Base-by-base conservation (phyloP, 2,888 invertebrate species). In the Uloborus plumipes region DNA sequence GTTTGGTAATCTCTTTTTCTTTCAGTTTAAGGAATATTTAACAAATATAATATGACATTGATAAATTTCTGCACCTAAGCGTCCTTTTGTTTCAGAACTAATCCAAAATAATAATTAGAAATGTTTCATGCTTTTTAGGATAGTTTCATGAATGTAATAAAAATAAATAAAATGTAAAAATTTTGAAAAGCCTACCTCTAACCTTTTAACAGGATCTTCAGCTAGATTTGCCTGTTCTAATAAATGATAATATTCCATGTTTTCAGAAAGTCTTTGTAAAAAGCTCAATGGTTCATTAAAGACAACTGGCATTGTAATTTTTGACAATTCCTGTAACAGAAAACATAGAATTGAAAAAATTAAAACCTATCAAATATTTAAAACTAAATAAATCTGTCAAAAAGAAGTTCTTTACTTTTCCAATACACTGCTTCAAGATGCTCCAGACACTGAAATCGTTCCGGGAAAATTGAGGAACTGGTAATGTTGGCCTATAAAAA, bases 361-460 rank as follows among this genome's bases (percentile, higher is more conserved):
- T 20, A 22, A 49, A 26, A 16, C 16, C 14, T 55, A n/a, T 55
- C 14, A 55, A 55, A 20, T 9, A 66, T 26, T 47, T 20, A 13
- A 59, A 76, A 26, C 15, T 31, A 62, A 9, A 18, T 53, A 18
- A 22, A 49, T 39, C 14, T n/a, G 2, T 15, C 0, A 55, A 20
- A 39, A 64, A 6, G 22, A 16, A 39, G 47, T 6, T 14, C 78
- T 88, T 81, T 84, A 90, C 90, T 88, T 90, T 90, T 70, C 91
- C 91, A 86, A 96, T 95, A 89, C 95, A 95, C 90, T 95, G 94
- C 91, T 95, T 96, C 87, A 96, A 91, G 86, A 96, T 94, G 85
- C 94, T 94, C 96, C 96, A 96, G 87, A 96, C 92, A 88, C 94
- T 94, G 90, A 94, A 94, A 89, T 95, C 94, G 90, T 93, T 94